Evolutionary conservation across 2,888 invertebrate genomes (phyloP).

Genomic region (Emmelina monodactyla): DNA sequence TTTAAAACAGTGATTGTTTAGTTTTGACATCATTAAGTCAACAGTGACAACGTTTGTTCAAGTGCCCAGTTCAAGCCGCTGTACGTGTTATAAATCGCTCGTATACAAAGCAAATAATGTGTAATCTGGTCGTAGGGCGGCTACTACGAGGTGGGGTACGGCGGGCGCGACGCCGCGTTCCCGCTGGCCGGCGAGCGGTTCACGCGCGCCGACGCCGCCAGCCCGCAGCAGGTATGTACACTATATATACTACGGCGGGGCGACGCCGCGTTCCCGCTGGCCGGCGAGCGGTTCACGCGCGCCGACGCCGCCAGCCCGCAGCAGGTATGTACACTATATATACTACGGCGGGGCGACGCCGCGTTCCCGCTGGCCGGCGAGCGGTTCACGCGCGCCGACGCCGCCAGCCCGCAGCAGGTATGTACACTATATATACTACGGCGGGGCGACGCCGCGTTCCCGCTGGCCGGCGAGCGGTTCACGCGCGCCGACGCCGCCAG

Average conservation of each 20-base stretch:
- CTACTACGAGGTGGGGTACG: conserved; percentile 58
- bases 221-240: conserved; percentile 47
- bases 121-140: conserved; percentile 42
- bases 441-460: conserved; percentile 44
- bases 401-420: conserved; percentile 59
- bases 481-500: conserved; percentile 55
- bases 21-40: no score
- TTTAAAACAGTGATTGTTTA: no score
- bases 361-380: conserved; percentile 44
- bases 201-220: conserved; percentile 54
- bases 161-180: conserved; percentile 40
- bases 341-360: no score
- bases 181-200: conserved; percentile 45
- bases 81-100: no score
- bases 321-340: no score
- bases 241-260: conserved; percentile 10
- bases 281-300: conserved; percentile 45
- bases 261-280: conserved; percentile 43
- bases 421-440: no score
- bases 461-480: conserved; percentile 44
- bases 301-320: conserved; percentile 60
- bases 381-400: conserved; percentile 51
- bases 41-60: no score
- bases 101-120: no score
- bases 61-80: no score